phyloP scores from a whole-genome alignment of 2,113 vertebrate genomes.

The Gopherus flavomarginatus region DNA sequence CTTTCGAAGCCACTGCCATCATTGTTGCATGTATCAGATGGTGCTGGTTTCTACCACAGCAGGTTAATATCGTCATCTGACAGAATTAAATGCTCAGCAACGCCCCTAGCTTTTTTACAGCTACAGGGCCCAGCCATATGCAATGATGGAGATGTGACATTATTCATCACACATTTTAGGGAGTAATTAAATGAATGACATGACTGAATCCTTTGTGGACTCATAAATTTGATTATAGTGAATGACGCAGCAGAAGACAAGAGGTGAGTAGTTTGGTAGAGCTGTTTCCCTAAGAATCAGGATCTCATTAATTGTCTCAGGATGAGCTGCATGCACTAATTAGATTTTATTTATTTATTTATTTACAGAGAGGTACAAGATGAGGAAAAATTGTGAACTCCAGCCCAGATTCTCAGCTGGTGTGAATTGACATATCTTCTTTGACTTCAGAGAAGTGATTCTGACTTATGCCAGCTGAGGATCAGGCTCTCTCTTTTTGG shows the following conservation, averaged over 20 bases:
- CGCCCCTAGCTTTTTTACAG: conserved; percentile 66
- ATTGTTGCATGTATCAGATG: conserved; percentile 53
- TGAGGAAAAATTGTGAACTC: not conserved
- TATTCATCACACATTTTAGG: conserved; percentile 64
- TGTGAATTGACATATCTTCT: not conserved
- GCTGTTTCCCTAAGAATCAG: not conserved
- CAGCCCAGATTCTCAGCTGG: not conserved
- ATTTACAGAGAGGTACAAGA: not conserved
- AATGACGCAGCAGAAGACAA: conserved; percentile 11
- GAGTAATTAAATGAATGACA: conserved; percentile 63
- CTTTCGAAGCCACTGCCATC: conserved; percentile 51
- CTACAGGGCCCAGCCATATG: conserved; percentile 62
- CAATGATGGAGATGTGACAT: conserved; percentile 69
- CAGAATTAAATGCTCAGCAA: conserved; percentile 71
- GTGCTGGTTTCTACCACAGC: conserved; percentile 67
- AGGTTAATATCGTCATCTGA: conserved; percentile 71
- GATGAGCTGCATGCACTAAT: not conserved
- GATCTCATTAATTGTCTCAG: not conserved
- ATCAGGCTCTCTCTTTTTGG: not conserved
- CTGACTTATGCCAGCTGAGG: not conserved
- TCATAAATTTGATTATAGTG: not conserved
- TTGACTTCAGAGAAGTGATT: not conserved
- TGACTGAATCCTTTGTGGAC: conserved; percentile 62
- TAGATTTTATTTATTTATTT: not conserved
- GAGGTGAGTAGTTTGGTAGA: not conserved